Evolutionary conservation across 1,140 invertebrate species (phyloP).

Genomic region (Ceratina japonica): DNA sequence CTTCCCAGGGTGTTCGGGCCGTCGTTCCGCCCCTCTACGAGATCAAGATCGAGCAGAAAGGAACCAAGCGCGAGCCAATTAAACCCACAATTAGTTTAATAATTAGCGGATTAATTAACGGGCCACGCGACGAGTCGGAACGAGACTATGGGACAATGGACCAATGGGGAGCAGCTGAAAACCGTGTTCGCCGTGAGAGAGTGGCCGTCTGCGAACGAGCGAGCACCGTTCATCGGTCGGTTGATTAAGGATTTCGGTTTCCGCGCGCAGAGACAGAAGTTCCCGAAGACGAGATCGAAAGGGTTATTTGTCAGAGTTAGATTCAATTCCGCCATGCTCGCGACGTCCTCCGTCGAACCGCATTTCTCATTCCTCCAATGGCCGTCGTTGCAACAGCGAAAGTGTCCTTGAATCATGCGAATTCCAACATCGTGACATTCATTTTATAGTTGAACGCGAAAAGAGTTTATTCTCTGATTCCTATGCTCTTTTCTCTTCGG

Average conservation of each 20-base stretch:
- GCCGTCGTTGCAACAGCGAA: too few species aligned
- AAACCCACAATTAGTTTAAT: constrained; percentile 67
- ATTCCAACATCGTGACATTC: too few species aligned
- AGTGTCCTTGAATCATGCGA: too few species aligned
- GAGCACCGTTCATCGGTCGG: constrained; percentile 4
- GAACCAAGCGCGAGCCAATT: constrained; percentile 58
- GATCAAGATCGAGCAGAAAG: constrained; percentile 9
- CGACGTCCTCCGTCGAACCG: too few species aligned
- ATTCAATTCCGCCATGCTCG: too few species aligned
- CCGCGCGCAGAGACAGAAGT: neutral
- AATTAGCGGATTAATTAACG: constrained; percentile 72
- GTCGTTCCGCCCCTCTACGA: neutral
- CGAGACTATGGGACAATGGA: constrained; percentile 47
- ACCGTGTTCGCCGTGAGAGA: neutral
- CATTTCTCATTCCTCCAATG: too few species aligned
- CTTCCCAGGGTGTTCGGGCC: neutral
- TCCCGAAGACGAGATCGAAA: neutral
- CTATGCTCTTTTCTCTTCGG: too few species aligned
- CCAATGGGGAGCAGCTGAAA: neutral
- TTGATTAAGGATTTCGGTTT: constrained; percentile 9
- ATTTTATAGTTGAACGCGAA: too few species aligned
- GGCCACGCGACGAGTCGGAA: constrained; percentile 48
- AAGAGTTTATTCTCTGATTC: too few species aligned
- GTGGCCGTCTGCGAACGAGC: constrained; percentile 22
- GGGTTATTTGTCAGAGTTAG: too few species aligned